Conservation (phyloP, 2,797 vertebrate genomes). For the Myotis pilosus region DNA sequence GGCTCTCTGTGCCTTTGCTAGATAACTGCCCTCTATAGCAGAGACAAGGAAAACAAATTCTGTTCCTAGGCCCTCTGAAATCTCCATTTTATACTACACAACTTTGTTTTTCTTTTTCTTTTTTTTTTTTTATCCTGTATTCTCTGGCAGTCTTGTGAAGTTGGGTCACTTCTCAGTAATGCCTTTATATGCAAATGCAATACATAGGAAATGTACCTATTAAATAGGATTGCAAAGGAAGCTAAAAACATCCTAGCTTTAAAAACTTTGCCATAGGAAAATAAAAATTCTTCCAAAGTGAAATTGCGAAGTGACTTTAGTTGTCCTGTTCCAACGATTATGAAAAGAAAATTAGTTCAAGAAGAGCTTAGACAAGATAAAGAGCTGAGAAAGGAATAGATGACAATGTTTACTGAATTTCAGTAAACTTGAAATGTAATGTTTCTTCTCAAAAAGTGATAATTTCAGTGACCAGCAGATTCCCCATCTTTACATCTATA, state of each 20-base stretch:
- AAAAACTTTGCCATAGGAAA: conserved; percentile 9
- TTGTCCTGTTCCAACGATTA: not conserved
- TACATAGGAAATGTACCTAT: not conserved
- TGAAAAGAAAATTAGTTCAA: not conserved
- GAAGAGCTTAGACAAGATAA: not conserved
- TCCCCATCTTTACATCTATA: not conserved
- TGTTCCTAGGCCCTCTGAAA: not conserved
- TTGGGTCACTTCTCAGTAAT: not conserved
- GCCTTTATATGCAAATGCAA: not conserved
- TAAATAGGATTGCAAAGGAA: not conserved
- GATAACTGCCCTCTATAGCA: not conserved
- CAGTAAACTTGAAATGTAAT: not conserved
- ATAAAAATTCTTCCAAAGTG: not conserved
- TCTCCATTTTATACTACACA: not conserved
- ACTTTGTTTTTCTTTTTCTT: no score
- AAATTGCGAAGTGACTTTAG: not conserved
- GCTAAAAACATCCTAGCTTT: not conserved
- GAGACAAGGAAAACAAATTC: not conserved
- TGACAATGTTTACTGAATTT: not conserved
- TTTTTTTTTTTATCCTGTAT: no score
- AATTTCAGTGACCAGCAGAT: not conserved
- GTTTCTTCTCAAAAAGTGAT: conserved; percentile 12
- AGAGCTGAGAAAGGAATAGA: not conserved
- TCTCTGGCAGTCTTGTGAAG: not conserved
- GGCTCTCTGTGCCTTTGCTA: not conserved